A percentile compares a stretch with the other conserved stretches of the same genome.
These are phyloP conservation scores for Acrobasis repandana DNA, from an alignment of 2,888 invertebrate species.

Conservation along the genomic window DNA sequence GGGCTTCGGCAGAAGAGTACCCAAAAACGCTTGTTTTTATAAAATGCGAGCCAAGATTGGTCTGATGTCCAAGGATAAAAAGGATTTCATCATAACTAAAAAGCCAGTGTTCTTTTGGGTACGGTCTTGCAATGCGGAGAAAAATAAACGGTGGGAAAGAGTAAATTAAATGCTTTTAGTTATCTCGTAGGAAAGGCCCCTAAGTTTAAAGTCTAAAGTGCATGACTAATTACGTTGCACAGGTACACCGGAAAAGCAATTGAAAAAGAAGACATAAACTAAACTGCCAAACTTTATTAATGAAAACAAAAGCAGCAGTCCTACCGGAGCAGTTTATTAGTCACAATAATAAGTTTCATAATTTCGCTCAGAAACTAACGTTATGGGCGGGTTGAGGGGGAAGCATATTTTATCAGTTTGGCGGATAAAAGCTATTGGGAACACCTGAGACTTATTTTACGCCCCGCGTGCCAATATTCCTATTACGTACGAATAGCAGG, in stretches of 20 bases:
- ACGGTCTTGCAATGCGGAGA: too few relatives aligned
- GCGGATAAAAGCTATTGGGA: conserved; percentile 76
- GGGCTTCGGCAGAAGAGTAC: too few relatives aligned
- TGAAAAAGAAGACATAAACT: neutral
- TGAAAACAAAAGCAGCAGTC: neutral
- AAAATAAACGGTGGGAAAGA: too few relatives aligned
- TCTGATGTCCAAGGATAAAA: too few relatives aligned
- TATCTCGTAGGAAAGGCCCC: too few relatives aligned
- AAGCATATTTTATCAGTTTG: conserved; percentile 76
- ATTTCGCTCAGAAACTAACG: conserved; percentile 57
- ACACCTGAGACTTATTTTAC: conserved; percentile 81
- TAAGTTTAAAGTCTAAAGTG: too few relatives aligned
- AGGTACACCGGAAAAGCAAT: neutral
- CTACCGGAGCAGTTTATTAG: conserved; percentile 22
- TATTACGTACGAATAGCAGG: conserved; percentile 43
- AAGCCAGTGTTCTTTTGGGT: too few relatives aligned
- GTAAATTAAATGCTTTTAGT: too few relatives aligned
- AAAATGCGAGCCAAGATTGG: too few relatives aligned
- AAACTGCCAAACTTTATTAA: neutral
- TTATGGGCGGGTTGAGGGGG: conserved; percentile 53
- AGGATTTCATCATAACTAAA: too few relatives aligned
- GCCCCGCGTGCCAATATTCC: conserved; percentile 72
- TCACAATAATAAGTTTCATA: conserved; percentile 45
- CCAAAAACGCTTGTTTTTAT: too few relatives aligned
- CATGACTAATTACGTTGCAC: too few relatives aligned